These are phyloP conservation scores for Epizoanthus fatuus DNA, from an alignment of 92 coral and sea anemone species.

Conservation along the genomic window DNA sequence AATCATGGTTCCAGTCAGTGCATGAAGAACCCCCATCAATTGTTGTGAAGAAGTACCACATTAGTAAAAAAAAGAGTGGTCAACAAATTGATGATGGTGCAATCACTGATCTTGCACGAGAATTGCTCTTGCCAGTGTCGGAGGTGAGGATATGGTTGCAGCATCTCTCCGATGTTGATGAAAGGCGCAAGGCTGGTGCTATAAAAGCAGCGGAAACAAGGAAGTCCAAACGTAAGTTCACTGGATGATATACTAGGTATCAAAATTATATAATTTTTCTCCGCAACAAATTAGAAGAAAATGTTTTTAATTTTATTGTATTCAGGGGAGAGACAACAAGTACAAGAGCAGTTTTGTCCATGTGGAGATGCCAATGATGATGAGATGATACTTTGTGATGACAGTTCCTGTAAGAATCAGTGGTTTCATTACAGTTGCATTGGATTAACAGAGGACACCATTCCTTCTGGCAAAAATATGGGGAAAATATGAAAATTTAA, in stretches of 20 bases:
- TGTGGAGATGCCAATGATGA: slow-evolving; percentile 14
- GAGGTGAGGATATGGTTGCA: slow-evolving; percentile 48
- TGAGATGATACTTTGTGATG: slow-evolving; percentile 39
- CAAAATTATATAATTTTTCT: too few species aligned
- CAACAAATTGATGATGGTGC: slow-evolving; percentile 15
- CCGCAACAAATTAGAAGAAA: too few species aligned
- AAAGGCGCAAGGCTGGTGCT: slow-evolving; percentile 46
- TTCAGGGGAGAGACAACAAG: slow-evolving; percentile 5
- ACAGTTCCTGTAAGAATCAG: slow-evolving; percentile 1
- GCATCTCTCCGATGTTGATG: slow-evolving; percentile 39
- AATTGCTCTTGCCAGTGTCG: slow-evolving; percentile 42
- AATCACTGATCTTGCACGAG: slow-evolving; percentile 35
- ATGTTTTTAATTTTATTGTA: background rate
- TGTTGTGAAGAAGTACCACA: slow-evolving; percentile 9
- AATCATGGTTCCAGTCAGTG: slow-evolving; percentile 24
- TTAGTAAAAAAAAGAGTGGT: slow-evolving; percentile 27
- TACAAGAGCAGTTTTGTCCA: background rate
- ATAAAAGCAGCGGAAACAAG: slow-evolving; percentile 53
- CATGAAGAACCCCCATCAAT: slow-evolving; percentile 54
- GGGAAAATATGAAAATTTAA: too few species aligned
- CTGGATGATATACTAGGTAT: background rate
- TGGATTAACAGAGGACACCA: slow-evolving; percentile 4
- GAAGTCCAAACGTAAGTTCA: slow-evolving; percentile 36
- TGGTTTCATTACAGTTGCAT: slow-evolving; percentile 50
- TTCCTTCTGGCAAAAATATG: slow-evolving; percentile 45